A percentile compares a stretch with the other conserved stretches of the same genome.
phyloP scores from a whole-genome alignment of 64 coral and sea anemone genomes.

The Dendronephthya gigantea region DNA sequence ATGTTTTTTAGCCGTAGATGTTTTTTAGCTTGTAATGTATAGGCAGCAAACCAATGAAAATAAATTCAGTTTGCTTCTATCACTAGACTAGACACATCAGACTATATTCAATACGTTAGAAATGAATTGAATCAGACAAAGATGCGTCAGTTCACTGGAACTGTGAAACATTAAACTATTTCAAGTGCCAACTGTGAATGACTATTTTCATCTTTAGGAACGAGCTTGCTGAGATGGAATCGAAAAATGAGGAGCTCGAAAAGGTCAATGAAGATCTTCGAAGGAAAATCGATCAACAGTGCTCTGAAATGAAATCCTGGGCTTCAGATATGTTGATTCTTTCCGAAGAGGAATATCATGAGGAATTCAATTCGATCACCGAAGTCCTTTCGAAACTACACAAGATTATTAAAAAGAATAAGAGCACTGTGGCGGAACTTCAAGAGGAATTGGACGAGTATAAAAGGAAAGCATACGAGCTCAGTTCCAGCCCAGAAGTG shows the following conservation, averaged over 20 bases:
- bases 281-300: neutral
- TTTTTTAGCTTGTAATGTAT: too few relatives aligned
- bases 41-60: too few relatives aligned
- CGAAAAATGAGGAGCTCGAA: neutral
- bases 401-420: neutral
- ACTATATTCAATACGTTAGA: too few relatives aligned
- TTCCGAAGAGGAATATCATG: neutral
- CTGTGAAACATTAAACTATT: too few relatives aligned
- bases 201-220: neutral
- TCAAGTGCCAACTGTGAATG: too few relatives aligned
- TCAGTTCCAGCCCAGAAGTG: neutral
- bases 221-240: neutral
- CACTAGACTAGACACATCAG: too few relatives aligned
- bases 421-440: neutral
- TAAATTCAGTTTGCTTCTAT: too few relatives aligned
- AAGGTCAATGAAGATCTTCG: neutral
- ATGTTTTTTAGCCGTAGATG: too few relatives aligned
- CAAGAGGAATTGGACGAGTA: neutral
- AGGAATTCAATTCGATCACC: neutral
- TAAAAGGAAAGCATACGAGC: neutral
- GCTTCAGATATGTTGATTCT: neutral
- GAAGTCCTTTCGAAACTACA: neutral
- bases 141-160: too few relatives aligned
- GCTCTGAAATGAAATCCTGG: neutral
- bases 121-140: too few relatives aligned